Evolutionary conservation across 2,888 invertebrate genomes (phyloP).

Genomic region (Flexamia atlantica): DNA sequence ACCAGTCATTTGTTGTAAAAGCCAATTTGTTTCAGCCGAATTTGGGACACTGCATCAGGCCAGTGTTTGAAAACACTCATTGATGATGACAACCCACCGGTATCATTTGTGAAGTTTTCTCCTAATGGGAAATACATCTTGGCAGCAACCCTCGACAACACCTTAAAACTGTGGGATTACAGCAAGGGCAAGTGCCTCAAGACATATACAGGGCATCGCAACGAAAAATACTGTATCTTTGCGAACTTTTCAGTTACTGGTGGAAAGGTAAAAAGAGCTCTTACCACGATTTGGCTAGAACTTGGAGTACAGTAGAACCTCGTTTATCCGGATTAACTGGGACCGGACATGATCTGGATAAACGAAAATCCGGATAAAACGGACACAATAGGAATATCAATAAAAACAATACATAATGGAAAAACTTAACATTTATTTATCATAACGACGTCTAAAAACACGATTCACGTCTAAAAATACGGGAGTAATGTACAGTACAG

Average conservation of each 20-base stretch:
- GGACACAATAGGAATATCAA: too few relatives aligned
- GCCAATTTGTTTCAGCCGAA: slow-evolving; percentile 90
- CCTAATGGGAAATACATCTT: slow-evolving; percentile 99
- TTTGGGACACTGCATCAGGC: slow-evolving; percentile 99
- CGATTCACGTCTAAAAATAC: too few relatives aligned
- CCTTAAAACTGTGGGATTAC: slow-evolving; percentile 99
- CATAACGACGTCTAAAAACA: too few relatives aligned
- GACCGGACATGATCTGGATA: too few relatives aligned
- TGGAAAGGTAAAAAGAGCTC: slow-evolving; percentile 95
- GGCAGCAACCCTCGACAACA: slow-evolving; percentile 98
- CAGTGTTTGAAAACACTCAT: slow-evolving; percentile 99
- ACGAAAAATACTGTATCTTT: slow-evolving; percentile 99
- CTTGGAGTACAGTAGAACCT: too few relatives aligned
- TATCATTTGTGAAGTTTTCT: slow-evolving; percentile 99
- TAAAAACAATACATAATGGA: too few relatives aligned
- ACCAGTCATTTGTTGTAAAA: too few relatives aligned
- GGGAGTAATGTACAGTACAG: too few relatives aligned
- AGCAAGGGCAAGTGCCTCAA: slow-evolving; percentile 99
- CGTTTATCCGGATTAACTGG: too few relatives aligned
- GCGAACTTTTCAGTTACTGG: slow-evolving; percentile 99
- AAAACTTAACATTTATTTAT: too few relatives aligned
- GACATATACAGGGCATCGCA: slow-evolving; percentile 98
- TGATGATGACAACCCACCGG: slow-evolving; percentile 99
- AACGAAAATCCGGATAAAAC: too few relatives aligned
- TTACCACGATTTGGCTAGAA: too few relatives aligned